phyloP scores from a whole-genome alignment of 2,113 vertebrate genomes.

The Mola mola region DNA sequence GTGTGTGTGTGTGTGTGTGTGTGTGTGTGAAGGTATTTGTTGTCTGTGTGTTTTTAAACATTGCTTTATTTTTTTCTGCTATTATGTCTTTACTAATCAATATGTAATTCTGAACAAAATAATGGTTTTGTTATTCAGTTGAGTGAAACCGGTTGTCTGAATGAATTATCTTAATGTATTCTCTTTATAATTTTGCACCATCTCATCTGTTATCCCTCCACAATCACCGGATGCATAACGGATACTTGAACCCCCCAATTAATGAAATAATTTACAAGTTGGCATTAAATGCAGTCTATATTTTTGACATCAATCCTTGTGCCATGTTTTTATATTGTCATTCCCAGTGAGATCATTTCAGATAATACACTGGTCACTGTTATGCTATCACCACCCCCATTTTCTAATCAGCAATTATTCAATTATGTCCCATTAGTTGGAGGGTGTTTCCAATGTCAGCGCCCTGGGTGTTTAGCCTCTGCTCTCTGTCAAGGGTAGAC shows the following conservation, averaged over 20 bases:
- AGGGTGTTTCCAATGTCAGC: slow-evolving; percentile 76
- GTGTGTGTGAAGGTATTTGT: slow-evolving; percentile 19
- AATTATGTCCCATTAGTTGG: slow-evolving; percentile 83
- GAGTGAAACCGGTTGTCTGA: slow-evolving; percentile 19
- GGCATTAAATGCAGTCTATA: slow-evolving; percentile 9
- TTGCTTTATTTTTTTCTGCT: slow-evolving; percentile 15
- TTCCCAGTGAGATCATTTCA: slow-evolving; percentile 67
- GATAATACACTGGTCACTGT: slow-evolving; percentile 69
- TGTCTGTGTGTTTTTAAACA: neutral
- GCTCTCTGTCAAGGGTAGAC: slow-evolving; percentile 71
- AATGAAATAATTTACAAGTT: slow-evolving; percentile 28
- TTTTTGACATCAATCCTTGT: slow-evolving; percentile 2
- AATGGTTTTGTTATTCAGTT: slow-evolving; percentile 4
- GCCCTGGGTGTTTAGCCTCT: slow-evolving; percentile 77
- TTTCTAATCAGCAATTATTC: slow-evolving; percentile 84
- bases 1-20: slow-evolving; percentile 28
- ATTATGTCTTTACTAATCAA: too few species aligned
- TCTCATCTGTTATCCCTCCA: slow-evolving; percentile 25
- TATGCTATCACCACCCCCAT: slow-evolving; percentile 67
- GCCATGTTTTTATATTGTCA: slow-evolving; percentile 40
- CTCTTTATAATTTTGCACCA: slow-evolving; percentile 6
- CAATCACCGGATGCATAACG: slow-evolving; percentile 20
- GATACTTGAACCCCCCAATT: slow-evolving; percentile 9
- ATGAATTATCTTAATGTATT: slow-evolving; percentile 17
- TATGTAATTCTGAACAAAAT: too few species aligned